Evolutionary conservation across 2,888 invertebrate genomes (phyloP), one percentile per base, ranked within the genome.

Genomic region (Agrochola lychnidis): DNA sequence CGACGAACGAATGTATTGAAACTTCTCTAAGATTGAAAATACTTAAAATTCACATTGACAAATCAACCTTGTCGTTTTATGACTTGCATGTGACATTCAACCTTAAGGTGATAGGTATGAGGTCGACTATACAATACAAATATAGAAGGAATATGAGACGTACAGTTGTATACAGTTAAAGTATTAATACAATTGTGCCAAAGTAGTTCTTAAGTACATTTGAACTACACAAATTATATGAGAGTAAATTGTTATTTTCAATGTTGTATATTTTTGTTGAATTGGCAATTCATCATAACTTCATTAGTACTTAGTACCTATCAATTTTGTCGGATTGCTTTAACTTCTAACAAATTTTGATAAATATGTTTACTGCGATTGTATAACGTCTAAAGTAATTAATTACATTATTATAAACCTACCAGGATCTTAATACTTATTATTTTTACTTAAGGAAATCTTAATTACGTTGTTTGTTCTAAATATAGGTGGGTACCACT

Each of bases 111-210:
- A 30, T 36, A 30, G 10, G 10, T 19, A 36, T 10, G 30, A 22
- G 22, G 2, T 62, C 6, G 61, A 36, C 1, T 22, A 36, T 56
- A 53, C 22, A 22, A n/a, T 36, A 70, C 14, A 70, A 57, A 57
- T 70, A 30, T 3, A 16, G 9, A 30, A 30, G 9, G 9, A 61
- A 30, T 7, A 45, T 61, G 10, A 59, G 19, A 42, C 25, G 9
- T 36, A n/a, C 48, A 19, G 51, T 19, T 19, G 19, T 48, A 19
- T 19, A 51, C 48, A 19, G 16, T 48, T 36, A 36, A 45, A 45
- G n/a, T 71, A 36, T 70, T 36, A 45, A 30, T n/a, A 48, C 53
- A 56, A 75, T 62, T 63, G 61, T 75, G 22, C 36, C 62, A 63
- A 56, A 75, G 30, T n/a, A 62, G 19, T 53, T 62, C 42, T 73